Conservation (phyloP, 2,113 vertebrate species). For the Leiothrix lutea region DNA sequence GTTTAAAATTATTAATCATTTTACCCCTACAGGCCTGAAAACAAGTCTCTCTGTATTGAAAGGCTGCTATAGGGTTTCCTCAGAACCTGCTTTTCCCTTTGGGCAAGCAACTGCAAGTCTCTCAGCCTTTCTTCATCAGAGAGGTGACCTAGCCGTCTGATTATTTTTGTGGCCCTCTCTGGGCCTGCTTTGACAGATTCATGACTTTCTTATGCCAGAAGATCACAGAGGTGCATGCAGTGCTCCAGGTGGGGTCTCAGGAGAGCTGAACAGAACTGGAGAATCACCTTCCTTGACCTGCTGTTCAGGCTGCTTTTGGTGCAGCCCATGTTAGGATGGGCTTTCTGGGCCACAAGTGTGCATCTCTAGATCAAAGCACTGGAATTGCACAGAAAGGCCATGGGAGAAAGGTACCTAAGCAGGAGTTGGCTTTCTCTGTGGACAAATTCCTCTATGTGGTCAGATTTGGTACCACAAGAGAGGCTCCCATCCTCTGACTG, state of each 20-base stretch:
- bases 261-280: neutral
- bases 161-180: neutral
- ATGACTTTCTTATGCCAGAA: neutral
- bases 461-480: neutral
- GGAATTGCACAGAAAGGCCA: neutral
- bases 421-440: neutral
- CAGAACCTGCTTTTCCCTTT: neutral
- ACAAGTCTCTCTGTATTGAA: neutral
- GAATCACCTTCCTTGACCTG: rapidly evolving
- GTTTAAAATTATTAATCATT: neutral
- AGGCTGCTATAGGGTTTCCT: neutral
- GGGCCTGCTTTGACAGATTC: neutral
- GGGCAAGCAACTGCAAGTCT: rapidly evolving
- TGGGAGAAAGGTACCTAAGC: rapidly evolving
- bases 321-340: rapidly evolving
- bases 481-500: rapidly evolving
- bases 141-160: neutral
- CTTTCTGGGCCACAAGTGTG: rapidly evolving
- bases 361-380: neutral
- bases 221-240: neutral
- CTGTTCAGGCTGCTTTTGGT: neutral
- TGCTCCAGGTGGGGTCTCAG: rapidly evolving
- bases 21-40: neutral
- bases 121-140: neutral
- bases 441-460: rapidly evolving